Evolutionary conservation across 2,888 invertebrate genomes (phyloP), one percentile per base, ranked within the genome.

Genomic region (Yponomeuta cagnagella): DNA sequence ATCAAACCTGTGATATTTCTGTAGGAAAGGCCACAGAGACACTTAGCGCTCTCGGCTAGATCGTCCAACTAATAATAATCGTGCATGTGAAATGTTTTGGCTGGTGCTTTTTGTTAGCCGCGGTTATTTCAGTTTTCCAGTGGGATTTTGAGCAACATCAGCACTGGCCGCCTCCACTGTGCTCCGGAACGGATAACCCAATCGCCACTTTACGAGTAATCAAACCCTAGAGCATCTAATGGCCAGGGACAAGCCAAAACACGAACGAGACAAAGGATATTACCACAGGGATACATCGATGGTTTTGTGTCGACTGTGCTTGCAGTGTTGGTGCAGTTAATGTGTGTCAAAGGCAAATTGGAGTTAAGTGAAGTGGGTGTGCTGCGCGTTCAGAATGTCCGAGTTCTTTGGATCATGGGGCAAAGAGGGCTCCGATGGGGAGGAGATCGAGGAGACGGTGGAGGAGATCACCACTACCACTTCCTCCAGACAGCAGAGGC

Each of bases 111-210:
- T 91, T 91, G 92, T 91, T 90, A 89, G 90, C 85, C 84, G 84
- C 85, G 89, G 90, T 89, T 91, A 92, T 92, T 92, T 92, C 91
- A 90, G 92, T 89, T 90, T 91, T 92, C 92, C 92, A 92, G 92
- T 92, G 86, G 89, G 90, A 90, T 90, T 92, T 90, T 86, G 89
- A 84, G 84, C 88, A 90, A 89, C 82, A 90, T 79, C 89, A 87
- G 84, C 86, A 85, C 86, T 88, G 83, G 87, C 88, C 91, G 91
- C 83, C 85, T 89, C 79, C 81, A 76, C 85, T 80, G 85, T 84
- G 86, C 84, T 82, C 82, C 81, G 82, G 79, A 75, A 72, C 48
- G 52, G 5, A 68, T 52, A 23, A 48, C 12, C 72, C 72, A 74
- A 75, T 71, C 70, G 71, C 71, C 71, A 72, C 72, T 72, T 58